Base-by-base conservation (phyloP, 2,113 vertebrate genomes). In the Embiotoca jacksoni region DNA sequence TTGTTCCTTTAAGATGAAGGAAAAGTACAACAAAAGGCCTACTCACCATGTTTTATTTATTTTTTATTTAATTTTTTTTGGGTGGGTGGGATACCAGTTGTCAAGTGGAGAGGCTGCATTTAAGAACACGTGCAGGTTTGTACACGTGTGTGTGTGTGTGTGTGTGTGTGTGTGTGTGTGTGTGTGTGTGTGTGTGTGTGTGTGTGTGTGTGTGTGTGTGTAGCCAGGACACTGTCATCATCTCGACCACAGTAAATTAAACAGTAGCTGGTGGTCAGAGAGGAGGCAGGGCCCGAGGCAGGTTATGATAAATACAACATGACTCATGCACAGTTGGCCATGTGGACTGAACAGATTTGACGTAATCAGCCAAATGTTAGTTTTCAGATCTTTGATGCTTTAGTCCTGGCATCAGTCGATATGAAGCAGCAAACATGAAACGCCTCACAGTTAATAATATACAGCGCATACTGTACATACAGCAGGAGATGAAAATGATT, bases 1-100 rank as follows among this genome's bases (percentile, higher is more conserved):
- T 84, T 90, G 71, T 88, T 84, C 68, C 60, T 77, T 77, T 23
- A 60, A 84, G 66, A 81, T 65, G 65, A 76, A 78, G 23, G 59
- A 73, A 81, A 81, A 67, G 62, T 60, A 69, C 46, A 74, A 78
- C 83, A 82, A 80, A 79, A 75, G 50, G 57, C 74, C 54, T 36
- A 68, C 56, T 72, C 82, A 80, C 69, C 75, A 23, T 23, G 23
- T 23, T 23, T 23, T 23, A 23, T 23, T 41, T 75, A 44, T 73
- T 47, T 80, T 31, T 30, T 70, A 70, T 41, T 73, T 54, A 66
- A n/a, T 30, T 66, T 78, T 74, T 10, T 75, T 70, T 54, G 60
- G 83, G 23, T 23, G 23, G 23, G 23, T 23, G 23, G 79, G 83
- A 83, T 81, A 85, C 83, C 81, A 91, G 82, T 86, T 92, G 84